Evolutionary conservation across 2,888 invertebrate species (phyloP), one percentile per base, ranked within the genome.

Genomic region (Dasysyrphus tricinctus): DNA sequence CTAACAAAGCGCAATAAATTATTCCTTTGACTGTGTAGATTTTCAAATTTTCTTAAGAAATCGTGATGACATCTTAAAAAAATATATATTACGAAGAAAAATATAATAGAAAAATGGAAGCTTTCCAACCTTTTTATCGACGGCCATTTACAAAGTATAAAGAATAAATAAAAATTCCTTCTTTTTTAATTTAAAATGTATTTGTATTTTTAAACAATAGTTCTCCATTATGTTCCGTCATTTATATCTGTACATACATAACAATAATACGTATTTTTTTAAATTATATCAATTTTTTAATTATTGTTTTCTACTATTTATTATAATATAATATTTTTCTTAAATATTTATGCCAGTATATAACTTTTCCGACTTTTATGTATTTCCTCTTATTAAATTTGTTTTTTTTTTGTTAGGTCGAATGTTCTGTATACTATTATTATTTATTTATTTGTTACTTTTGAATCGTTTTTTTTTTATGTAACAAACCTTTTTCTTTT

Each of bases 201-300:
- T 86, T 70, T 86, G 74, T 86, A 86, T 82, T 86, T 75, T 81
- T 74, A 82, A 86, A 86, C 86, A 86, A 86, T 86, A 82, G 74
- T 86, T 73, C n/a, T 49, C 44, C 86, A 54, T 67, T 67, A 67
- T 72, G 70, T 70, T 74, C 54, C 70, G 63, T 79, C 72, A 42
- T 29, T 49, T 75, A 70, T 67, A 73, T 65, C 86, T 86, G 78
- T 86, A 82, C 86, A 86, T 82, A 79, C 70, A 86, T 82, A 86
- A 86, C 86, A 86, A 86, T 81, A 69, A 81, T 82, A 78, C 82
- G 81, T 67, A 49, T 67, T 72, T 67, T 59, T 59, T 81, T 63
- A 56, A 74, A 78, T 78, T 78, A 78, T 73, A 78, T 78, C 78
- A 82, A 73, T 80, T 61, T 77, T 16, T 77, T 65, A 47, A 69